phyloP scores from a whole-genome alignment of 2,888 invertebrate genomes.

The Drosophila testacea region DNA sequence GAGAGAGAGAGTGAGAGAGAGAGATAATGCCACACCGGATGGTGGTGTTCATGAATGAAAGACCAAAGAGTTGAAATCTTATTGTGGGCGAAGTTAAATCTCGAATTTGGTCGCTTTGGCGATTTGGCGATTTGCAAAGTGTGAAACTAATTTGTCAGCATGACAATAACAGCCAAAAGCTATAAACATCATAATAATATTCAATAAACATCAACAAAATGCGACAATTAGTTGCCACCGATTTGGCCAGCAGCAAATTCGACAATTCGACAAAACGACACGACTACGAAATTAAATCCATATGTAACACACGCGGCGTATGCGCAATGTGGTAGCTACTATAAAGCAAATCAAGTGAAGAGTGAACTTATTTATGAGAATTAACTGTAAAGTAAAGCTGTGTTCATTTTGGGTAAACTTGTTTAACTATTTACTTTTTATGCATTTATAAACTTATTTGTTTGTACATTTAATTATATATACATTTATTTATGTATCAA shows the following conservation, averaged over 20 bases:
- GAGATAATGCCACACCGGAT: constrained; percentile 32
- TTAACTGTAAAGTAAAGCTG: no score
- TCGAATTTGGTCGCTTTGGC: constrained; percentile 11
- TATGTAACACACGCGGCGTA: constrained; percentile 25
- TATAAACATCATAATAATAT: constrained; percentile 78
- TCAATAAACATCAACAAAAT: constrained; percentile 77
- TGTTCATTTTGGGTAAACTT: no score
- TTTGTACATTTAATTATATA: no score
- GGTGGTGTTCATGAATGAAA: constrained; percentile 64
- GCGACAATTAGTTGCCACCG: constrained; percentile 68
- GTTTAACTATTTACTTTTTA: no score
- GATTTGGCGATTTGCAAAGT: constrained; percentile 64
- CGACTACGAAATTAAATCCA: not conserved
- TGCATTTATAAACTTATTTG: no score
- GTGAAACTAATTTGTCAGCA: constrained; percentile 79
- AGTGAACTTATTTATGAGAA: no score
- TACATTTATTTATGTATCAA: no score
- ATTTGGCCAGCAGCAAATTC: constrained; percentile 38
- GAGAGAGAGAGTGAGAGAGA: not conserved
- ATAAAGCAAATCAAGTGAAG: no score
- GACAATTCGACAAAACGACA: not conserved
- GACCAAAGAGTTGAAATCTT: constrained; percentile 24
- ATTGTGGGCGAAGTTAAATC: constrained; percentile 43
- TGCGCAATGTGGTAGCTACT: constrained; percentile 9
- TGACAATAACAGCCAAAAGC: constrained; percentile 76